A percentile compares a stretch with the other conserved stretches of the same genome.
These are phyloP conservation scores for Drosophila eohydei DNA, from an alignment of 2,888 invertebrate genomes.

Conservation along the genomic window DNA sequence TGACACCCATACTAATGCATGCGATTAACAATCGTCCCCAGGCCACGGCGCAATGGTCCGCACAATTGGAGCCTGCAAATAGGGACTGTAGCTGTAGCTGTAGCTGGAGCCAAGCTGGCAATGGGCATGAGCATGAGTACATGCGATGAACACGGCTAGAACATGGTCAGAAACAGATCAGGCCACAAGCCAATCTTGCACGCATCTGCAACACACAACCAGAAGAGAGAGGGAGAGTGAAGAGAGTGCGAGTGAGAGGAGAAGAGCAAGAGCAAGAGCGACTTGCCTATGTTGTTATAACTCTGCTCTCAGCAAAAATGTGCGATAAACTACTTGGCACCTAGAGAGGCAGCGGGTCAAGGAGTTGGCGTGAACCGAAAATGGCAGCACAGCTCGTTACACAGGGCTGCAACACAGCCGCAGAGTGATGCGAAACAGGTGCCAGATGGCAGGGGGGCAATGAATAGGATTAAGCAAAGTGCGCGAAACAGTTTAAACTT, in stretches of 20 bases:
- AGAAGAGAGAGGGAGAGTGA: too few relatives aligned
- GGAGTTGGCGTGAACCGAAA: conserved; percentile 40
- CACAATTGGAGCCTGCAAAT: conserved; percentile 15
- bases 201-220: too few relatives aligned
- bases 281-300: conserved; percentile 70
- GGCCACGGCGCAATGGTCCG: conserved; percentile 20
- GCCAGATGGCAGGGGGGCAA: not conserved
- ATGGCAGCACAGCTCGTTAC: conserved; percentile 31
- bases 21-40: conserved; percentile 70
- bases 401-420: conserved; percentile 37
- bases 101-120: conserved; percentile 5
- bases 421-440: not conserved
- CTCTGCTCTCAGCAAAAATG: conserved; percentile 58
- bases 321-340: conserved; percentile 75
- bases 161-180: conserved; percentile 57
- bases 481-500: conserved; percentile 17
- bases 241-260: not conserved
- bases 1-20: conserved; percentile 77
- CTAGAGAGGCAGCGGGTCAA: conserved; percentile 41
- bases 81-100: conserved; percentile 10
- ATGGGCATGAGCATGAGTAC: conserved; percentile 50
- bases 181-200: conserved; percentile 47
- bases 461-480: conserved; percentile 19
- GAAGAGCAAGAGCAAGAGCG: not conserved
- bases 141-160: conserved; percentile 30